These are phyloP conservation scores for Acanthosepion esculentum DNA, from an alignment of 2,888 invertebrate species.

Conservation along the genomic window DNA sequence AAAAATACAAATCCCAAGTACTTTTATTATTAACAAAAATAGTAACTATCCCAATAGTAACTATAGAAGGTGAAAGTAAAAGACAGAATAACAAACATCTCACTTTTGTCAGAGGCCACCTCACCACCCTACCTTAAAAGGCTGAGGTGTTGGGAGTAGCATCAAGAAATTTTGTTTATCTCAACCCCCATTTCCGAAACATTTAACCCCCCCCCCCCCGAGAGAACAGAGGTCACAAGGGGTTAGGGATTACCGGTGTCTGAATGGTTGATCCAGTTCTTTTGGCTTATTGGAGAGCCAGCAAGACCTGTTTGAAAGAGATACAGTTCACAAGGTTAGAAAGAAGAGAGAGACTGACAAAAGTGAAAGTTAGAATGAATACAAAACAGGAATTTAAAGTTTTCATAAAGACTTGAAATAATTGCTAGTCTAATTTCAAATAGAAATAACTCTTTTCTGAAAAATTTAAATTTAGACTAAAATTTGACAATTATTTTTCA, in stretches of 20 bases:
- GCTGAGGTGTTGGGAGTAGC: not conserved
- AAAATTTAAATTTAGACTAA: too few species aligned
- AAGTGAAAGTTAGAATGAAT: not conserved
- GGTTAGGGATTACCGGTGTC: not conserved
- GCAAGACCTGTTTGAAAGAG: not conserved
- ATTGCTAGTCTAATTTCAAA: not conserved
- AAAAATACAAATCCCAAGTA: not conserved
- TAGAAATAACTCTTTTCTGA: not conserved
- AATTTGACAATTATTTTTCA: not conserved
- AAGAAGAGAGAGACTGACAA: not conserved
- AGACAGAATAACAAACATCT: not conserved
- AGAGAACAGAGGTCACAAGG: not conserved
- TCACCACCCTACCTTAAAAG: not conserved
- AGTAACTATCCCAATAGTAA: too few species aligned
- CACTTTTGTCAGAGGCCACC: not conserved
- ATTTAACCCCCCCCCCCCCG: too few species aligned
- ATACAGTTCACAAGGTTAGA: not conserved
- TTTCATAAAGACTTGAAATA: not conserved
- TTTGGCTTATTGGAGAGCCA: conserved; percentile 10
- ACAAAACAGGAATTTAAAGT: not conserved
- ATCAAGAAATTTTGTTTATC: not conserved
- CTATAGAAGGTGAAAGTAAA: not conserved
- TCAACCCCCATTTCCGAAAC: too few species aligned
- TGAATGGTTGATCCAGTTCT: conserved; percentile 23
- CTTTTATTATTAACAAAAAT: too few species aligned